Evolutionary conservation across 2,113 vertebrate genomes (phyloP), one percentile per base, ranked within the genome.

Genomic region (Limnothrissa miodon): DNA sequence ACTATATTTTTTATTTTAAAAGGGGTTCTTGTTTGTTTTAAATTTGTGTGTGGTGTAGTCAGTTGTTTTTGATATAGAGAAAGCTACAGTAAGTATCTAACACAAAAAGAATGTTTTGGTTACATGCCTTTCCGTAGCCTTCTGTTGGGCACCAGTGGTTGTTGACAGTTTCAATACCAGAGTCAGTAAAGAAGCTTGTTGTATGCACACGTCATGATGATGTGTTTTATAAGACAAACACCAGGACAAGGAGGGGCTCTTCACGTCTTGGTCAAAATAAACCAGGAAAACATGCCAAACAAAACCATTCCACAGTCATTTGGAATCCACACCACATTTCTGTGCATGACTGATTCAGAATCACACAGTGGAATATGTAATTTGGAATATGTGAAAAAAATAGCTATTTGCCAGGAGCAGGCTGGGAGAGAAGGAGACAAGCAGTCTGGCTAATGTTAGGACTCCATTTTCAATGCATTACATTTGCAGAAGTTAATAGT

Each of bases 241-340:
- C 51, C 23, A n/a, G n/a, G 51, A 53, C 51, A 17, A 21, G 51
- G 17, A 23, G 51, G 4, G 19, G 19, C 51, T 21, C 19, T 23
- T 53, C 51, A 53, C 3, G 51, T 23, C 51, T 19, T 53, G 51
- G 51, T 53, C 4, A 53, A 48, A 53, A 23, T 21, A 21, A 53
- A 53, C 17, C 19, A 21, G 23, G 51, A 53, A 53, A 21, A 53
- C 21, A 17, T 21, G 51, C 51, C 51, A 53, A 19, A 53, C 51
- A 53, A 83, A 78, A 78, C 82, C 8, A 39, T 79, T 83, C 78
- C 42, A 13, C 45, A 56, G 78, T 83, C 74, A 83, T 39, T 44
- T 83, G 23, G 51, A 17, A 19, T 19, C 1, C 45, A 29, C 15
- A 4, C 11, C 44, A 0, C 53, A 56, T 44, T 83, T 33, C 21